Evolutionary conservation across 2,888 invertebrate genomes (phyloP), one percentile per base, ranked within the genome.

Genomic region (Spodoptera exigua): DNA sequence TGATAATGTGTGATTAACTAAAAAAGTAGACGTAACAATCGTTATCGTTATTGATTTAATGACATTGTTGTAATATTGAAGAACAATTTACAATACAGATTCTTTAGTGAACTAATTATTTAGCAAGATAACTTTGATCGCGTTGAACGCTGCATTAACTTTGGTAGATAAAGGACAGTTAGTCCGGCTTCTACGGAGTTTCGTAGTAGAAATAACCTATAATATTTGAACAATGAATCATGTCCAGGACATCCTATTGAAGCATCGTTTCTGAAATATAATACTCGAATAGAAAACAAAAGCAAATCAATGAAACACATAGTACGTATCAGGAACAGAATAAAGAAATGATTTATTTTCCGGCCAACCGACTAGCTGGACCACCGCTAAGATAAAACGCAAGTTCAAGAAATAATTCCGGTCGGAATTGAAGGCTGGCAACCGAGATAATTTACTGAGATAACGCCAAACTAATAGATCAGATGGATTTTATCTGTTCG

Each of bases 401-500:
- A 70, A 80, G 83, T 82, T 76, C 79, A 81, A 83, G 81, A 83
- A 81, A 82, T 84, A 85, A 85, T 82, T 78, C 77, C 78, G 64
- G 58, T 62, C 65, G 59, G 47, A 58, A 62, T 64, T 60, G 62
- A 68, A 68, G 58, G 70, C 62, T 71, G 61, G 45, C 61, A 66
- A 53, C 52, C 49, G 56, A 80, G 85, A 88, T 86, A 78, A 81
- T 83, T 86, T 78, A 72, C 64, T 70, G 57, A 81, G 85, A 87
- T 88, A 81, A 81, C 78, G 75, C 64, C 73, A 64, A 81, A 80
- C 78, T 82, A 85, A 86, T 85, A 85, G 84, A 87, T 84, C 84
- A 80, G 85, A 86, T 80, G 74, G 85, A 88, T 87, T 76, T 85
- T 88, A 89, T 90, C 89, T 83, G 64, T 64, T 77, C 64, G 76